A percentile compares a stretch with the other conserved stretches of the same genome.
Conservation (phyloP, 2,888 invertebrate genomes). For the Hyles lineata region DNA sequence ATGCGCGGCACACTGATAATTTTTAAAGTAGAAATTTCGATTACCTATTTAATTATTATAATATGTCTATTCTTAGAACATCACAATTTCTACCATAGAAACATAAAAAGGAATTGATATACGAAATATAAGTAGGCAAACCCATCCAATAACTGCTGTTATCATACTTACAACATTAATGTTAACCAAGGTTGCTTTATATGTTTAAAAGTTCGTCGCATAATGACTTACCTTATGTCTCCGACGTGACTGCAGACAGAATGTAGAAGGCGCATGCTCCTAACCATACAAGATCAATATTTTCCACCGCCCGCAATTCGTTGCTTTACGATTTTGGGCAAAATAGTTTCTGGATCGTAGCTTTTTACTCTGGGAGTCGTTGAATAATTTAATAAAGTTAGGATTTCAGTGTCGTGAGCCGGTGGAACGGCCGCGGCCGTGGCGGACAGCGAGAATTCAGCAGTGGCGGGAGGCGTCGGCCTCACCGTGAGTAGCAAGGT, state of each 20-base stretch:
- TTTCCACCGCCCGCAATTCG: slow-evolving; percentile 21
- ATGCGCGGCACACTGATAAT: too few species aligned
- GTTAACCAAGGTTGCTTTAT: too few species aligned
- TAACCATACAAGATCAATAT: slow-evolving; percentile 27
- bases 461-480: slow-evolving; percentile 79
- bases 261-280: slow-evolving; percentile 30
- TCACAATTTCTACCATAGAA: too few species aligned
- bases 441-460: slow-evolving; percentile 75
- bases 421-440: slow-evolving; percentile 63
- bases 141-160: too few species aligned
- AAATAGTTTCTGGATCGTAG: background rate
- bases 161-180: too few species aligned
- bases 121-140: too few species aligned
- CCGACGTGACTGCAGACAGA: slow-evolving; percentile 7
- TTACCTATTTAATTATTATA: too few species aligned
- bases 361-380: background rate
- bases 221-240: background rate
- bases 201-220: background rate
- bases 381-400: slow-evolving; percentile 36
- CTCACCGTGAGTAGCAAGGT: slow-evolving; percentile 84
- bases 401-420: slow-evolving; percentile 52
- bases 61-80: too few species aligned
- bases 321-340: slow-evolving; percentile 6
- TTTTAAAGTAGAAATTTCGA: too few species aligned
- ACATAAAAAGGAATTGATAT: too few species aligned